Percentiles rank a stretch among this genome's conserved stretches.
Conservation (phyloP, 2,113 vertebrate species). For the Bubo bubo region DNA sequence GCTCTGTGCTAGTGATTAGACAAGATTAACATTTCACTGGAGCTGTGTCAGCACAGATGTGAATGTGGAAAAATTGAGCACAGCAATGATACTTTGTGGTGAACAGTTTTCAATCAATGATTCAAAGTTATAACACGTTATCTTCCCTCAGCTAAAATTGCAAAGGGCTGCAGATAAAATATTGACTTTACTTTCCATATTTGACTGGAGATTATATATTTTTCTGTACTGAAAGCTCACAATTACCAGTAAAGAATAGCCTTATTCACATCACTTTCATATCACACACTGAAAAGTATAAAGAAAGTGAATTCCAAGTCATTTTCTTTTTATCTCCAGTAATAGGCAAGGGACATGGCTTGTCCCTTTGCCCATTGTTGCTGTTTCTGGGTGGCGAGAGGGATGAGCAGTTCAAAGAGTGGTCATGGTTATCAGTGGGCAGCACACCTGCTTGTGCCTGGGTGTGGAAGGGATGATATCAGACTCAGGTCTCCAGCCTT, state of each 20-base stretch:
- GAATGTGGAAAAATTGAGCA: slow-evolving; percentile 39
- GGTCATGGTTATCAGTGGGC: fast-evolving
- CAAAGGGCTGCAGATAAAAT: slow-evolving; percentile 26
- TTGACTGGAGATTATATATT: neutral
- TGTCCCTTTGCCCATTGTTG: neutral
- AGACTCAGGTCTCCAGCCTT: neutral
- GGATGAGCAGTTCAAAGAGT: neutral
- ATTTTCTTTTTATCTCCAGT: neutral
- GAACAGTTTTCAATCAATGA: slow-evolving; percentile 46
- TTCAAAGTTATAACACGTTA: slow-evolving; percentile 22
- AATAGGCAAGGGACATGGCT: neutral
- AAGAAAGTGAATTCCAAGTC: neutral
- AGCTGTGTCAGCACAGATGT: slow-evolving; percentile 48
- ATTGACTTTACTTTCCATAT: slow-evolving; percentile 30
- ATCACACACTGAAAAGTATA: neutral
- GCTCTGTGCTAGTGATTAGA: slow-evolving; percentile 27
- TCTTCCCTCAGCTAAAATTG: slow-evolving; percentile 33
- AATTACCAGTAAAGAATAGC: slow-evolving; percentile 6
- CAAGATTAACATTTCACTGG: slow-evolving; percentile 28
- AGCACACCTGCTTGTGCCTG: fast-evolving
- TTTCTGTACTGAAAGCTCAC: neutral
- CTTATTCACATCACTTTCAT: neutral
- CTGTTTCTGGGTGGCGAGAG: neutral
- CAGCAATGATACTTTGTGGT: neutral
- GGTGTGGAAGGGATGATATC: neutral